Evolutionary conservation across 2,888 invertebrate genomes (phyloP).

Genomic region (Eretmocerus hayati): DNA sequence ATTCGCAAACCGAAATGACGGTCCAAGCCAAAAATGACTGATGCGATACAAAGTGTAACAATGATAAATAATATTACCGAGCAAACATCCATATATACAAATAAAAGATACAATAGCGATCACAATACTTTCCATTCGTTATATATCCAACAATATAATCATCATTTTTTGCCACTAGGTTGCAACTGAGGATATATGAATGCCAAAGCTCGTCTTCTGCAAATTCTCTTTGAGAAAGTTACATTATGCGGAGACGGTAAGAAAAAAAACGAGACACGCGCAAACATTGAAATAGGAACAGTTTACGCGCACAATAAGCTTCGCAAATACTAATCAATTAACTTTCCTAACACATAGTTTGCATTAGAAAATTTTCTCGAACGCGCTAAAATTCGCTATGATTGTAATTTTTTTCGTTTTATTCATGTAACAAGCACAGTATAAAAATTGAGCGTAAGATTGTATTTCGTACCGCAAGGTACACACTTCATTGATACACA

Average conservation of each 20-base stretch:
- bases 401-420: slow-evolving; percentile 5
- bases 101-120: slow-evolving; percentile 15
- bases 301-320: slow-evolving; percentile 16
- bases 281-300: slow-evolving; percentile 23
- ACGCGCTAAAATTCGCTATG: slow-evolving; percentile 9
- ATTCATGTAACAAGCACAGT: slow-evolving; percentile 34
- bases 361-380: slow-evolving; percentile 12
- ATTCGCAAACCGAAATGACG: slow-evolving; percentile 16
- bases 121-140: slow-evolving; percentile 18
- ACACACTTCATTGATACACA: too few species aligned
- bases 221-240: slow-evolving; percentile 17
- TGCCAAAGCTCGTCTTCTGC: not conserved
- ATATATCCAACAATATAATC: slow-evolving; percentile 15
- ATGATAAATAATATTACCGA: slow-evolving; percentile 18
- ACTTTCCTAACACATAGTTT: slow-evolving; percentile 3
- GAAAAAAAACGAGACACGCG: slow-evolving; percentile 12
- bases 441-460: slow-evolving; percentile 44
- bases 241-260: slow-evolving; percentile 11
- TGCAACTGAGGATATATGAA: slow-evolving; percentile 12
- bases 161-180: slow-evolving; percentile 1
- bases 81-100: slow-evolving; percentile 19
- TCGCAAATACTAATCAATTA: slow-evolving; percentile 1
- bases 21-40: slow-evolving; percentile 17
- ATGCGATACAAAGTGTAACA: slow-evolving; percentile 11
- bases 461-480: slow-evolving; percentile 31